Evolutionary conservation across 2,797 vertebrate species (phyloP), one percentile per base, ranked within the genome.

Genomic region (Halcyon smyrnensis): DNA sequence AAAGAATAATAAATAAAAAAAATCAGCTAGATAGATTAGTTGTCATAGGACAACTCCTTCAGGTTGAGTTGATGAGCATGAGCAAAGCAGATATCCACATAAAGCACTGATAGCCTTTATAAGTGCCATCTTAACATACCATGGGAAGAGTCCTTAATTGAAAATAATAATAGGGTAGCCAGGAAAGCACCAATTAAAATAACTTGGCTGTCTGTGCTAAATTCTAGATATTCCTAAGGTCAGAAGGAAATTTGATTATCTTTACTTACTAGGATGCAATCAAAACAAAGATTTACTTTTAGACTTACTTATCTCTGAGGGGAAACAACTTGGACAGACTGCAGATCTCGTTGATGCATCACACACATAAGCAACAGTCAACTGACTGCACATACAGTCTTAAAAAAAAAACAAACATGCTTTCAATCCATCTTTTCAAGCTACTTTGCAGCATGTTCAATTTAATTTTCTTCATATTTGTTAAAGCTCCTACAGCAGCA

Each of bases 81-180:
- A 91, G 15, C 18, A 50, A 84, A 84, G 48, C 6, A 84, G 50
- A 62, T 84, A 86, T 2, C 16, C 59, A 51, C 51, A 51, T 27
- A 84, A 89, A 41, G 25, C 53, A 84, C 37, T 84, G 39, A 56
- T 34, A 53, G 19, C 8, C 82, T 87, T 67, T 77, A 27, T 41
- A 45, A 80, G 37, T 68, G 39, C 15, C 34, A 63, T 46, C 30
- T 84, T 75, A 71, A 79, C 27, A 69, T 43, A 77, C 24, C 53
- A 93, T 20, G 25, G 63, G 37, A 88, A 60, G 62, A 77, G 25
- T 13, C 45, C 64, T 87, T 81, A 91, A 92, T 19, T 84, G 51
- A 89, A 92, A 63, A 11, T 87, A 96, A 78, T 90, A 89, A 80
- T 9, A 93, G 36, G 11, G 53, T 79, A 93, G 34, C 28, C 27